Conservation (phyloP, 2,888 invertebrate species). For the Lasioglossum malachurum region DNA sequence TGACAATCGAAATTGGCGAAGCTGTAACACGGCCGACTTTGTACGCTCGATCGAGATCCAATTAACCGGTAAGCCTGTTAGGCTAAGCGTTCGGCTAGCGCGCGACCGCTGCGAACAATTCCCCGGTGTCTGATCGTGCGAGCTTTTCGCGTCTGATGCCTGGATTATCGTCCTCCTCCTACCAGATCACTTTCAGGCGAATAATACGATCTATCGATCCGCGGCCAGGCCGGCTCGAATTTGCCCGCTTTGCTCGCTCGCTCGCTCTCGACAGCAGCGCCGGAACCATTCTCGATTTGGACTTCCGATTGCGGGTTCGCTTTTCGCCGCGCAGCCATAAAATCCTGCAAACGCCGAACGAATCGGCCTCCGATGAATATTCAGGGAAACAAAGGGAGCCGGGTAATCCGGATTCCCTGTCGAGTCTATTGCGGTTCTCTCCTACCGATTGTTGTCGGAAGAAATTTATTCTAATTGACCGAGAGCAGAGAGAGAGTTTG, state of each 20-base stretch:
- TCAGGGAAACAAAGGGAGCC: conserved; percentile 49
- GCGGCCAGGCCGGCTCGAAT: not conserved
- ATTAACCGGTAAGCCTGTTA: conserved; percentile 68
- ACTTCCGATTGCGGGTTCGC: conserved; percentile 22
- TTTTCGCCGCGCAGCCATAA: conserved; percentile 27
- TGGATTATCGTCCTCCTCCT: conserved; percentile 39
- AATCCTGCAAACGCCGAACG: conserved; percentile 41
- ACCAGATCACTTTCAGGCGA: conserved; percentile 33
- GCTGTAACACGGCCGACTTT: conserved; percentile 49
- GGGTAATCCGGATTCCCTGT: conserved; percentile 46
- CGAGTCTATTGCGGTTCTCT: conserved; percentile 35
- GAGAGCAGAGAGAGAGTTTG: not conserved
- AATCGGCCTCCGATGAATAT: conserved; percentile 51
- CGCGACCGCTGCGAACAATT: conserved; percentile 60
- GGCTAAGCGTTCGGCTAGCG: conserved; percentile 55
- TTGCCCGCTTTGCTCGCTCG: not conserved
- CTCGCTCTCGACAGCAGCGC: not conserved
- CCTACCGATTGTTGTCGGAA: conserved; percentile 32
- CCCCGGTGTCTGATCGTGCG: conserved; percentile 48
- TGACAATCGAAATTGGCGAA: conserved; percentile 29
- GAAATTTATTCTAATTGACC: conserved; percentile 49
- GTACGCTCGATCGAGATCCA: conserved; percentile 62
- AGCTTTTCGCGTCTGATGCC: conserved; percentile 46
- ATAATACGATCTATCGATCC: conserved; percentile 47
- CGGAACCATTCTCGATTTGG: conserved; percentile 37